Conservation (phyloP, 2,113 vertebrate species). For the Tautogolabrus adspersus region DNA sequence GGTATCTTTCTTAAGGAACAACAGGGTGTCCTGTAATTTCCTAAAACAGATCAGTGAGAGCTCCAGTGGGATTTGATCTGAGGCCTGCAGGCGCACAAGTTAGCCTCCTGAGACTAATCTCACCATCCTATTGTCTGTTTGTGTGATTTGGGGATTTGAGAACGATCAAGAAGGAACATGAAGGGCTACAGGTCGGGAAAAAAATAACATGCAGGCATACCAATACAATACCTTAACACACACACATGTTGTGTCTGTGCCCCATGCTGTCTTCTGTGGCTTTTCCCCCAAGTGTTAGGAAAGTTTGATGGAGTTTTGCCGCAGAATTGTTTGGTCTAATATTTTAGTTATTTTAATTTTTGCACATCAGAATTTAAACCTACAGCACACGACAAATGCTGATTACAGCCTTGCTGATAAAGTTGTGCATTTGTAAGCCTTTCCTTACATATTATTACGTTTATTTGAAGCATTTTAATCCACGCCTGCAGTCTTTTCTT, state of each 20-base stretch:
- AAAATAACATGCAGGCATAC: background rate
- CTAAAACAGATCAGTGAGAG: conserved; percentile 18
- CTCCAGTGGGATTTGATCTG: conserved; percentile 33
- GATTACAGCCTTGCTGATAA: background rate
- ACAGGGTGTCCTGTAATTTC: conserved; percentile 24
- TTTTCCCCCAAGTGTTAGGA: background rate
- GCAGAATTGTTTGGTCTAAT: background rate
- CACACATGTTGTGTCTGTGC: background rate
- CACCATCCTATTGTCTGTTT: background rate
- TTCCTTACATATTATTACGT: conserved; percentile 1
- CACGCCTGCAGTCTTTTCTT: conserved; percentile 8
- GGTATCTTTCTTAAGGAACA: conserved; percentile 10
- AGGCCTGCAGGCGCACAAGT: conserved; percentile 26
- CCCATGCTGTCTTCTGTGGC: background rate
- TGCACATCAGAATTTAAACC: background rate
- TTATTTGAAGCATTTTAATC: background rate
- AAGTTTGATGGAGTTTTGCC: background rate
- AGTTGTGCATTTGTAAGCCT: background rate
- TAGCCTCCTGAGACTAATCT: conserved; percentile 28
- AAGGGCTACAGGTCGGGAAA: background rate
- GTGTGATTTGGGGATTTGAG: conserved; percentile 15
- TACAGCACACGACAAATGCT: background rate
- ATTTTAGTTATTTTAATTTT: background rate
- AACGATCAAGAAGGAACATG: conserved; percentile 25
- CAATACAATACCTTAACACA: background rate